Evolutionary conservation across 2,797 vertebrate genomes (phyloP).

Genomic region (Luscinia megarhynchos): DNA sequence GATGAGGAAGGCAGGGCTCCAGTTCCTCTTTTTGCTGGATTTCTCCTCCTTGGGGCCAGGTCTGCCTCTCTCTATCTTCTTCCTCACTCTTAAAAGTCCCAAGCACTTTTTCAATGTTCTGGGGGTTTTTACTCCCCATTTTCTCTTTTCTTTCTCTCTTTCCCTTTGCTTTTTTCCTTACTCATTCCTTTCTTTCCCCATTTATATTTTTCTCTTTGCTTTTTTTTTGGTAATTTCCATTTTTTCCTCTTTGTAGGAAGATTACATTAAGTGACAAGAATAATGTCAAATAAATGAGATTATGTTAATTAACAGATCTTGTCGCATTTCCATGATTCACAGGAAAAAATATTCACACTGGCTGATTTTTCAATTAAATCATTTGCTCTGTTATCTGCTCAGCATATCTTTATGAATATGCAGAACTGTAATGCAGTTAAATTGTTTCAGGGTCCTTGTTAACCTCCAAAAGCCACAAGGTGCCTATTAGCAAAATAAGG

Average conservation of each 20-base stretch:
- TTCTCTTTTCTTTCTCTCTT: neutral
- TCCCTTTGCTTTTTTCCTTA: neutral
- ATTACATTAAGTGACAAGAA: conserved; percentile 55
- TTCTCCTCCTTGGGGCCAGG: neutral
- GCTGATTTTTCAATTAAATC: conserved; percentile 72
- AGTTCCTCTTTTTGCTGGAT: neutral
- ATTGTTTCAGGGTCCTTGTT: conserved; percentile 50
- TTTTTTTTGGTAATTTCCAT: neutral
- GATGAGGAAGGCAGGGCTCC: neutral
- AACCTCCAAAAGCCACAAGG: conserved; percentile 49
- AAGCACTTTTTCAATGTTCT: neutral
- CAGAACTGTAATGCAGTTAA: conserved; percentile 29
- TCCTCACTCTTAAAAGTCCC: neutral
- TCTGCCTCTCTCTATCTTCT: neutral
- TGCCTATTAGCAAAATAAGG: conserved; percentile 29
- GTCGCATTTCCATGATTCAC: conserved; percentile 51
- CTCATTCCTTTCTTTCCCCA: neutral
- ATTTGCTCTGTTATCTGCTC: conserved; percentile 59
- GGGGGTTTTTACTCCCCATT: neutral
- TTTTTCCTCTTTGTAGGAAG: neutral
- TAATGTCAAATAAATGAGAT: conserved; percentile 63
- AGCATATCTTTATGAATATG: conserved; percentile 64
- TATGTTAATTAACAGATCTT: conserved; percentile 69
- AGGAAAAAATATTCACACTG: conserved; percentile 49
- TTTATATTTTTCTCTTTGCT: neutral